Evolutionary conservation across 2,113 vertebrate species (phyloP), one percentile per base, ranked within the genome.

Genomic region (Pogona vitticeps): DNA sequence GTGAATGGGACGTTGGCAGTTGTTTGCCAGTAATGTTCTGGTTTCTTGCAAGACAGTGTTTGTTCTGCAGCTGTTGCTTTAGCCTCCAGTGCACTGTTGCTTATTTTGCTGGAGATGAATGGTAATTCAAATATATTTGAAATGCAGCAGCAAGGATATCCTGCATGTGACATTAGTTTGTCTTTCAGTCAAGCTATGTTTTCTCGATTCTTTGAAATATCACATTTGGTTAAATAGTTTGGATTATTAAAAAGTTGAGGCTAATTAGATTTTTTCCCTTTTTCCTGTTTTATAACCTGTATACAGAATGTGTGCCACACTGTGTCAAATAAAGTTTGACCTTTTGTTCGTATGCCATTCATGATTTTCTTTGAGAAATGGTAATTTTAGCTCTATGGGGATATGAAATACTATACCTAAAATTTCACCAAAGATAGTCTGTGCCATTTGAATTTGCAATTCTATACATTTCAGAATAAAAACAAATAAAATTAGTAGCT

Each of bases 1-100:
- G 65, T 77, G 90, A 65, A 0, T 0, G 83, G 82, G 82, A 87
- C 89, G 86, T 88, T 92, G 88, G 68, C 61, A 87, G 92, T 76
- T 33, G 21, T 85, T 88, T 82, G 80, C 86, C 36, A 71, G 76
- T 72, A 42, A 71, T 65, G 58, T 40, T 40, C 58, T 71, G 13
- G 13, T 63, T 42, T 33, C 31, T 85, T 52, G 59, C 59, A 56
- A 40, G 15, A 28, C 77, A 20, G 76, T 58, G 26, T 46, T 52
- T 31, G 17, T 58, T 68, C 72, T 31, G 20, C 20, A 33, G 17
- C 38, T 31, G 23, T 78, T 83, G 75, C 21, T 78, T 52, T 83
- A 33, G 31, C 65, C 63, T 33, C 81, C 21, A 33, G n/a, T 52
- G 63, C 59, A 52, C 6, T 52, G 20, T 59, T 73, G 56, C n/a